Percentiles rank a stretch among this genome's conserved stretches.
phyloP scores from a whole-genome alignment of 2,797 vertebrate species.

The Tragopan temminckii region DNA sequence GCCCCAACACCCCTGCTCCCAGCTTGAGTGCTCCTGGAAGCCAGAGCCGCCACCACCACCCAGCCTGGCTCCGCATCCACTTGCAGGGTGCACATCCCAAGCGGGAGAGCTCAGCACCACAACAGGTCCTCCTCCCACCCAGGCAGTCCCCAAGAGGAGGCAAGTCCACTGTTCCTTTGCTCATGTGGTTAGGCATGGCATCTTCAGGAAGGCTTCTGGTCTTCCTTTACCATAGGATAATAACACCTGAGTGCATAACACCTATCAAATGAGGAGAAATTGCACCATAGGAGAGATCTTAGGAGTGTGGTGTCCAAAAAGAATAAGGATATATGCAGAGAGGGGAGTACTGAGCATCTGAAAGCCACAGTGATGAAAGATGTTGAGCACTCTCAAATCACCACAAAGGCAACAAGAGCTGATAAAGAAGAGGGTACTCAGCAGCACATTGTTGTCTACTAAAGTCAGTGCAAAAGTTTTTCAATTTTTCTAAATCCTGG shows the following conservation, averaged over 20 bases:
- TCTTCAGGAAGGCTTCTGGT: not conserved
- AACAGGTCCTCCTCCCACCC: not conserved
- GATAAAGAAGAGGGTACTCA: not conserved
- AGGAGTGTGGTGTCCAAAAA: not conserved
- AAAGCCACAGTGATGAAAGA: not conserved
- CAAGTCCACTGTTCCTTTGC: not conserved
- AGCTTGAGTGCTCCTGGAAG: rapidly evolving
- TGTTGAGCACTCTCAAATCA: not conserved
- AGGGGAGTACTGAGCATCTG: not conserved
- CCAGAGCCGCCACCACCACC: not conserved
- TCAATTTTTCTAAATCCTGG: not conserved
- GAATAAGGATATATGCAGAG: not conserved
- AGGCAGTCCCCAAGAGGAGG: not conserved
- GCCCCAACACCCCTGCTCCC: not conserved
- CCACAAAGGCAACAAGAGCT: rapidly evolving
- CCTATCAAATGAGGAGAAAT: not conserved
- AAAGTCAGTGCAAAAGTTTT: not conserved
- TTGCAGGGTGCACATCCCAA: not conserved
- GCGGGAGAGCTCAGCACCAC: not conserved
- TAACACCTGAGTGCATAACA: no score
- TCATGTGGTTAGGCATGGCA: not conserved
- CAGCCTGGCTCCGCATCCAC: rapidly evolving
- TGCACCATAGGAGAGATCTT: not conserved
- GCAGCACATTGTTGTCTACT: rapidly evolving
- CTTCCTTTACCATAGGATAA: not conserved